A percentile compares a stretch with the other conserved stretches of the same genome.
These are phyloP conservation scores for Grammomys surdaster DNA, from an alignment of 2,113 vertebrate species.

Conservation along the genomic window DNA sequence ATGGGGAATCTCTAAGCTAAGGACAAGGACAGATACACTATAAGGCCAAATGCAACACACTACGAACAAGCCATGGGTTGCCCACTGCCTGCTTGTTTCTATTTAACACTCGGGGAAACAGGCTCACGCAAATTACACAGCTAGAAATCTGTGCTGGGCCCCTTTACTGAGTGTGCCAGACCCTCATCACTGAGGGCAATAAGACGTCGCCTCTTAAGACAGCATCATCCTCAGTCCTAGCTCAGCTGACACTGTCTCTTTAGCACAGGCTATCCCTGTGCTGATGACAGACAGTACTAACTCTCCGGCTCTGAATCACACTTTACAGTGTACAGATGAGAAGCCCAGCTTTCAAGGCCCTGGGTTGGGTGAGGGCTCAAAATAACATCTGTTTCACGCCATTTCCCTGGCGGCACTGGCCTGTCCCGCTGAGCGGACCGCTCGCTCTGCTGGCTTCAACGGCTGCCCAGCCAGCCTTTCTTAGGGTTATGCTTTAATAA, in stretches of 20 bases:
- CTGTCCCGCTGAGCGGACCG: background rate
- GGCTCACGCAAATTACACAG: background rate
- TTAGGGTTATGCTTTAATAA: conserved; percentile 78
- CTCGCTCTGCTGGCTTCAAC: background rate
- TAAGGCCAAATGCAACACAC: fast-evolving
- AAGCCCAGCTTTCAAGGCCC: background rate
- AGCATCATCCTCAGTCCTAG: background rate
- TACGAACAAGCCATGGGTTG: background rate
- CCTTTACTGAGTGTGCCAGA: background rate
- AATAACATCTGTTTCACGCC: background rate
- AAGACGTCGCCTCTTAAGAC: background rate
- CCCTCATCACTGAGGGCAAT: background rate
- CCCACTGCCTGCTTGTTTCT: background rate
- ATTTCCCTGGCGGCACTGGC: background rate
- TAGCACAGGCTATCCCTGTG: background rate
- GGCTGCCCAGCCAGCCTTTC: conserved; percentile 52
- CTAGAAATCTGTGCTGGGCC: background rate
- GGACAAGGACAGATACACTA: background rate
- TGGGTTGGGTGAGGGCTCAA: background rate
- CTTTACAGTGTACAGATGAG: background rate
- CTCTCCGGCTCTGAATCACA: fast-evolving
- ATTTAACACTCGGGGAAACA: background rate
- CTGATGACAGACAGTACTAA: background rate
- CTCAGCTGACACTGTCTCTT: background rate
- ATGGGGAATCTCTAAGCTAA: background rate